Conservation (phyloP, 2,797 vertebrate species). For the Anniella stebbinsi region DNA sequence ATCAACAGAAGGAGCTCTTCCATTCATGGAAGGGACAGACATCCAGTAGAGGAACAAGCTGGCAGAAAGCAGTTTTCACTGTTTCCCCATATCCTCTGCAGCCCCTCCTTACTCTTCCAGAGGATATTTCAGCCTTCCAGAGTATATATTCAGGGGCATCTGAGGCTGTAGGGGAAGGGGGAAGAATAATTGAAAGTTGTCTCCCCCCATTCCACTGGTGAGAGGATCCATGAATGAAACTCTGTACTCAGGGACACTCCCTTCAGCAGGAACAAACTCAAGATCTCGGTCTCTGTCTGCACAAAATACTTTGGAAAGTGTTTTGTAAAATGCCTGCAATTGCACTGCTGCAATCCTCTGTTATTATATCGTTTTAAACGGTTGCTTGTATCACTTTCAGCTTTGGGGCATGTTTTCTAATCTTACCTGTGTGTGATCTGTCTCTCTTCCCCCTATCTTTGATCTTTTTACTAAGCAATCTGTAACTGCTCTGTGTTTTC, state of each 20-base stretch:
- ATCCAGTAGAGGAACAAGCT: neutral
- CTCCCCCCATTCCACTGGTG: too few relatives aligned
- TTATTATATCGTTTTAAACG: conserved; percentile 41
- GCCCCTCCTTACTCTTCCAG: neutral
- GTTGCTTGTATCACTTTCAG: conserved; percentile 52
- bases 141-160: neutral
- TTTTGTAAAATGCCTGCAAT: conserved; percentile 52
- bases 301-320: conserved; percentile 51
- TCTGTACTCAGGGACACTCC: neutral
- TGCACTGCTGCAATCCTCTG: conserved; percentile 45
- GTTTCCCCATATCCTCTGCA: neutral
- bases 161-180: neutral
- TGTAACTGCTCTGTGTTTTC: conserved; percentile 70
- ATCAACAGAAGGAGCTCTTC: neutral
- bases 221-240: neutral
- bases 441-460: conserved; percentile 65
- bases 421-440: conserved; percentile 69
- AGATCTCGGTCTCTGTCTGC: neutral
- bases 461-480: conserved; percentile 76
- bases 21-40: neutral
- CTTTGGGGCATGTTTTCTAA: conserved; percentile 53
- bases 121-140: neutral
- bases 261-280: neutral
- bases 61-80: neutral
- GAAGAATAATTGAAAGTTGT: neutral